phyloP scores from a whole-genome alignment of 2,888 invertebrate species.

The Schizotus pectinicornis region DNA sequence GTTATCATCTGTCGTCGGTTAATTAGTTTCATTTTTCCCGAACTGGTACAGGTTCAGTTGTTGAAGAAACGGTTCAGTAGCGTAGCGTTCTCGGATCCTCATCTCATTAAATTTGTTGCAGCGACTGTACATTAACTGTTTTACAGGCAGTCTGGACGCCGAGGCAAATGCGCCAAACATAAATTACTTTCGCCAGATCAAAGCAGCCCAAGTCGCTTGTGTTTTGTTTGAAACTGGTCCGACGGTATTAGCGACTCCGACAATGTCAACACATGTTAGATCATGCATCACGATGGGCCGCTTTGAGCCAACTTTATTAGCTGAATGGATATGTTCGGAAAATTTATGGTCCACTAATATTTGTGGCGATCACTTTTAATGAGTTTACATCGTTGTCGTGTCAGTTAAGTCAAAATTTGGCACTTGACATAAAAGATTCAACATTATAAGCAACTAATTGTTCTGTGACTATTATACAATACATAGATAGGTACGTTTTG shows the following conservation, averaged over 20 bases:
- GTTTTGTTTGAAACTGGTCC: slow-evolving; percentile 35
- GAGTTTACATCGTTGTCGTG: slow-evolving; percentile 41
- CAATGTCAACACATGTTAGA: slow-evolving; percentile 51
- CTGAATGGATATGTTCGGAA: slow-evolving; percentile 53
- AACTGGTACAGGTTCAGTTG: too few species aligned
- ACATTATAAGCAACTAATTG: too few species aligned
- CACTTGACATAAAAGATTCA: not conserved
- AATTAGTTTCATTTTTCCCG: too few species aligned
- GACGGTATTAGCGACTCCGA: slow-evolving; percentile 41
- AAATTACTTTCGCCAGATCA: slow-evolving; percentile 46
- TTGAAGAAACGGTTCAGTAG: not conserved
- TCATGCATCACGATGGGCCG: slow-evolving; percentile 44
- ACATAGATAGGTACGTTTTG: too few species aligned
- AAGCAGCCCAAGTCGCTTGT: slow-evolving; percentile 40
- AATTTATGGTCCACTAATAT: slow-evolving; percentile 52
- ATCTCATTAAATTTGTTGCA: slow-evolving; percentile 7
- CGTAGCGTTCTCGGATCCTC: not conserved
- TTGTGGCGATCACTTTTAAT: slow-evolving; percentile 37
- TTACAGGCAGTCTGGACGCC: slow-evolving; percentile 24
- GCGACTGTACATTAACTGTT: slow-evolving; percentile 10
- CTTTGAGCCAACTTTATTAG: slow-evolving; percentile 46
- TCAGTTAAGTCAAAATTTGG: slow-evolving; percentile 10
- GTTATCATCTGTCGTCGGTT: too few species aligned
- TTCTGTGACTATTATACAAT: too few species aligned
- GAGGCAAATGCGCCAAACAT: slow-evolving; percentile 38